Percentiles rank a stretch among this genome's conserved stretches.
These are phyloP conservation scores for Omphaloscelis lunosa DNA, from an alignment of 2,888 invertebrate species.

Conservation along the genomic window DNA sequence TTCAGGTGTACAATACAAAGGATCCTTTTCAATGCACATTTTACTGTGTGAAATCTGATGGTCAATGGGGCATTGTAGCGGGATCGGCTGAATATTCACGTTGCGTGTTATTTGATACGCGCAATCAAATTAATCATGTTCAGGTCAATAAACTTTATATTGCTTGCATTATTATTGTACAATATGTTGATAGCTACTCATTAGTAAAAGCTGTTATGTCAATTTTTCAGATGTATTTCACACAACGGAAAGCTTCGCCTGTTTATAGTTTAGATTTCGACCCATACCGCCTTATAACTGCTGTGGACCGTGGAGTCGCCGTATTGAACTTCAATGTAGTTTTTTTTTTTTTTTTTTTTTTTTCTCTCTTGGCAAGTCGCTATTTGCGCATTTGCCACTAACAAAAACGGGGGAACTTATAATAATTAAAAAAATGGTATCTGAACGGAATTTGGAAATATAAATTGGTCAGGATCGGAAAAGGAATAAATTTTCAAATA, in stretches of 20 bases:
- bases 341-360: no score
- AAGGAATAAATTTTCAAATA: no score
- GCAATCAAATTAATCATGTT: conserved; percentile 74
- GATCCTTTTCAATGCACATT: conserved; percentile 85
- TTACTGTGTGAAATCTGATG: conserved; percentile 84
- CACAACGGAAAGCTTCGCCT: conserved; percentile 82
- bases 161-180: conserved; percentile 1
- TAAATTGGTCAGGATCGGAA: no score
- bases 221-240: conserved; percentile 85
- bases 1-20: conserved; percentile 77
- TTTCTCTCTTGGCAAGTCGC: no score
- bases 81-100: conserved; percentile 84
- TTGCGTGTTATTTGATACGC: conserved; percentile 83
- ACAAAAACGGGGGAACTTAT: no score
- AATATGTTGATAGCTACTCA: not conserved
- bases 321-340: conserved; percentile 80
- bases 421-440: no score
- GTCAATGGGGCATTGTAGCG: conserved; percentile 77
- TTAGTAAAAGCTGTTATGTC: conserved; percentile 12
- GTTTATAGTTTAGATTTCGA: conserved; percentile 86
- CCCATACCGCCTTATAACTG: conserved; percentile 81
- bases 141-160: conserved; percentile 76
- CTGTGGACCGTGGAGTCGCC: conserved; percentile 81
- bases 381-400: no score
- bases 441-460: no score